Base-by-base conservation (phyloP, 2,888 invertebrate genomes). In the Hypomecis atomaria region DNA sequence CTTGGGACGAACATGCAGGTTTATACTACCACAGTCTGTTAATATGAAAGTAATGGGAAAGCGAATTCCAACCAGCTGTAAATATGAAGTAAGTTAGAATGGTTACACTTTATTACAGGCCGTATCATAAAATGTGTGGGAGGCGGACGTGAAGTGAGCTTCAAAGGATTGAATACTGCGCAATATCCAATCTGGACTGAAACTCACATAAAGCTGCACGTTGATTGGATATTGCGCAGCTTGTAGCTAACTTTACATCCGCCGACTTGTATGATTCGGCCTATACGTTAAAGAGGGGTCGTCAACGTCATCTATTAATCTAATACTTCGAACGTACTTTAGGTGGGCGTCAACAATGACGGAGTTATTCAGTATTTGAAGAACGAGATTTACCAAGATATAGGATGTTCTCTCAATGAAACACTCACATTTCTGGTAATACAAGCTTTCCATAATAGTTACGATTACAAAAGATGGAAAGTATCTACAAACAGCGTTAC, bases 281-380 rank as follows among this genome's bases (percentile, higher is more conserved):
- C 1, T 38, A 8, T 38, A 1, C 23, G 23, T 23, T 23, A 23
- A 23, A 23, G 3, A 23, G 23, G 23, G 1, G 23, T 23, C 23
- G 23, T 23, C n/a, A n/a, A n/a, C n/a, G n/a, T n/a, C 23, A 23
- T 23, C 1, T 23, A 23, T 23, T 23, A 2, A 23, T 23, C 1
- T 23, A 23, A 23, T 23, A 23, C 23, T 23, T 23, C 23, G 23
- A 23, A 23, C 3, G 3, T 23, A 23, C 36, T 36, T 67, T 55
- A 95, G 89, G 93, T 95, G 7, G 95, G 94, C 0, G 94, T 95
- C 0, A 90, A 95, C 75, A 88, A 92, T 47, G 85, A 93, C 34
- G 96, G 96, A 5, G 90, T 92, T 69, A 95, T 96, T 53, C 94
- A 95, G 72, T 94, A 95, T 71, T 75, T 97, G 34, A 93, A 94